Evolutionary conservation across 2,888 invertebrate genomes (phyloP).

Genomic region (Nymphalis urticae): DNA sequence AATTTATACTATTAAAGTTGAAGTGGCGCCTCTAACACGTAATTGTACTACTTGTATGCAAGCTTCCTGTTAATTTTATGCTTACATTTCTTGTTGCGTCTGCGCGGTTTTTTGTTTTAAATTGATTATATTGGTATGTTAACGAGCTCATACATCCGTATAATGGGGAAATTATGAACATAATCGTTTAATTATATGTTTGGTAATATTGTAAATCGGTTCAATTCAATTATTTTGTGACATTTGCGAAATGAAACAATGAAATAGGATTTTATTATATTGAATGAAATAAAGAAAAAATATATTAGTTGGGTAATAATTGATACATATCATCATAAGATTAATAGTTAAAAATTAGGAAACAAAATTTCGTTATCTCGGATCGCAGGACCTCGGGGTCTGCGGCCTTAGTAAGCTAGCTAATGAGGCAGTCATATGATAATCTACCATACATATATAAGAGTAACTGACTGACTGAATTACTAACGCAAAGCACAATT

Average conservation of each 20-base stretch:
- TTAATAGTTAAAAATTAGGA: no score
- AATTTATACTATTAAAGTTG: not conserved
- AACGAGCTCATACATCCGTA: slow-evolving; percentile 2
- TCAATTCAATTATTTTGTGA: not conserved
- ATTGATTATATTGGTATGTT: slow-evolving; percentile 6
- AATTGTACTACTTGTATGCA: slow-evolving; percentile 7
- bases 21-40: not conserved
- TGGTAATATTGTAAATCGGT: not conserved
- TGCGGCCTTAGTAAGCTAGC: no score
- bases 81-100: slow-evolving; percentile 20
- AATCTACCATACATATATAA: no score
- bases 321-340: no score
- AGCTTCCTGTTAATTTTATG: slow-evolving; percentile 18
- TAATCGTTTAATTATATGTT: not conserved
- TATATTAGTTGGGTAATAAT: not conserved
- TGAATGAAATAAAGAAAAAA: not conserved
- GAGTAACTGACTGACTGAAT: no score
- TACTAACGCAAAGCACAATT: no score
- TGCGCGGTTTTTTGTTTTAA: not conserved
- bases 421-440: no score
- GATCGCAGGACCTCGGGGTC: no score
- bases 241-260: not conserved
- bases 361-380: no score
- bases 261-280: no score
- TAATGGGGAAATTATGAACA: slow-evolving; percentile 4